Base-by-base conservation (phyloP, 2,797 vertebrate genomes). In the Tympanoctomys barrerae region DNA sequence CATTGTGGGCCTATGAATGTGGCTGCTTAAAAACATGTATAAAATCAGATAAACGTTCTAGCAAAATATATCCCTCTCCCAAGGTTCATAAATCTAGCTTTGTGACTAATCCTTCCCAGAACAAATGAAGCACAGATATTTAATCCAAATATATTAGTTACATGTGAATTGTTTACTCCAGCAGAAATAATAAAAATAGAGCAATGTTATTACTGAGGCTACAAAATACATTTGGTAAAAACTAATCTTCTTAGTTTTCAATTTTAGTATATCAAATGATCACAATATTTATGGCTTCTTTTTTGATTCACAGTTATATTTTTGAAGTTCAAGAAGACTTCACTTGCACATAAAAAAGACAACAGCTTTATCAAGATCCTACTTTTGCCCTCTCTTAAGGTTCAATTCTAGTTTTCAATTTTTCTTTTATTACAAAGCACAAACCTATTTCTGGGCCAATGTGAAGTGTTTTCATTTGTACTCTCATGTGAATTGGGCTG, bases 81-180 rank as follows among this genome's bases (percentile, higher is more conserved):
- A 59, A 82, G 75, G 57, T 42, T 97, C 92, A 93, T 94, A 98
- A 95, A 97, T 93, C 87, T 94, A 91, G 49, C 0, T 52, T 97
- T 98, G 59, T 81, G 97, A 83, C 22, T 86, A 94, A 95, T 95
- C 92, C 95, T 97, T 90, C 87, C 68, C 57, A 87, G 94, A 97
- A 98, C 85, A 97, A 96, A 87, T 71, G 92, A 90, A 96, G 83
- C 68, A n/a, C 89, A 93, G 22, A 97, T 92, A 95, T 90, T 98
- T 98, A 97, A 98, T 93, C 96, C 97, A 97, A 95, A 98, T 94
- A 52, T 79, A 89, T 96, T 92, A 97, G 92, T 95, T 94, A 19
- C 0, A 90, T 70, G 81, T 93, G 91, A 82, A 86, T 46, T 94
- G 36, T 91, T 92, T 95, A 96, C 49, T 70, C 24, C 6, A 4